These are phyloP conservation scores for Propithecus perrieri DNA, from an alignment of 2,797 vertebrate species.

Conservation along the genomic window DNA sequence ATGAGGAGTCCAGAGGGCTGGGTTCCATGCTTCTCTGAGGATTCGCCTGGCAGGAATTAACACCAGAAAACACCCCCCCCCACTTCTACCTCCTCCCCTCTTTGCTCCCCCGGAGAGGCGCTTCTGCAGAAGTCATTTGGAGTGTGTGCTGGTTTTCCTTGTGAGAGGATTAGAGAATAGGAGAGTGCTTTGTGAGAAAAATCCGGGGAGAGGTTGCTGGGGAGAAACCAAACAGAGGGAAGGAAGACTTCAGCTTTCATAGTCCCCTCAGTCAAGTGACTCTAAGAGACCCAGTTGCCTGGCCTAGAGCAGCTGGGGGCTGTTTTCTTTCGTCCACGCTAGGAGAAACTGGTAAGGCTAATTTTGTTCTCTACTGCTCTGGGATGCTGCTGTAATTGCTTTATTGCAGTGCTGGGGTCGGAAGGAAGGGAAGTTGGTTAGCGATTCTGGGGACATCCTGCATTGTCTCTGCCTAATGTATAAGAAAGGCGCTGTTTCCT, in stretches of 20 bases:
- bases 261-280: slow-evolving; percentile 81
- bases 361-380: slow-evolving; percentile 71
- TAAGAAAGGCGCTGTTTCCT: slow-evolving; percentile 72
- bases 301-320: slow-evolving; percentile 79
- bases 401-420: slow-evolving; percentile 64
- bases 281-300: slow-evolving; percentile 79
- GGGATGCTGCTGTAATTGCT: slow-evolving; percentile 76
- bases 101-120: slow-evolving; percentile 74
- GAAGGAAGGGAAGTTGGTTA: slow-evolving; percentile 80
- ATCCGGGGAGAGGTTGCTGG: slow-evolving; percentile 82
- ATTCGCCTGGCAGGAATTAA: slow-evolving; percentile 69
- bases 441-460: slow-evolving; percentile 76
- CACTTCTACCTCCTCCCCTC: slow-evolving; percentile 53
- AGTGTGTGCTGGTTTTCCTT: slow-evolving; percentile 79
- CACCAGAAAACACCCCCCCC: slow-evolving; percentile 63
- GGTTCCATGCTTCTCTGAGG: slow-evolving; percentile 60
- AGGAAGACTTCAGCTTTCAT: slow-evolving; percentile 81
- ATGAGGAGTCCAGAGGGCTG: neutral
- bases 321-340: slow-evolving; percentile 78
- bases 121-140: slow-evolving; percentile 85
- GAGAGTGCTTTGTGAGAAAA: slow-evolving; percentile 87
- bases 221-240: slow-evolving; percentile 81
- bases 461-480: slow-evolving; percentile 79
- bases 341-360: slow-evolving; percentile 87
- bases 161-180: slow-evolving; percentile 85